Evolutionary conservation across 2,113 vertebrate genomes (phyloP).

Genomic region (Hippotragus niger): DNA sequence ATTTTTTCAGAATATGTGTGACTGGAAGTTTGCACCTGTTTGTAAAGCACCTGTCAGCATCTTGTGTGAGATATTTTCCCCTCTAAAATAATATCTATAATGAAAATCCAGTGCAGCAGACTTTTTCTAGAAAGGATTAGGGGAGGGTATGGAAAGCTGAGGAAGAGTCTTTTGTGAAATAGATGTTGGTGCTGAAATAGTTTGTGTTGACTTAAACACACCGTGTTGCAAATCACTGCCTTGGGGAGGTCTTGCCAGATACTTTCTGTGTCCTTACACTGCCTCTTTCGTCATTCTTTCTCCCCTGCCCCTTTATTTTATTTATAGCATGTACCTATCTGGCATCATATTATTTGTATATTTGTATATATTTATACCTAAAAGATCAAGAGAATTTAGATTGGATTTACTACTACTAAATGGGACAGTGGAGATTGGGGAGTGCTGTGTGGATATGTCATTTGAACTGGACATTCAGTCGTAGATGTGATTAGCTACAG

Average conservation of each 20-base stretch:
- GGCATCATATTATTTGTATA: not conserved
- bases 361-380: not conserved
- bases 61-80: not conserved
- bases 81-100: not conserved
- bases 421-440: not conserved
- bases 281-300: not conserved
- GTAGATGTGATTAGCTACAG: not conserved
- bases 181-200: not conserved
- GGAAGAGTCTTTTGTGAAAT: not conserved
- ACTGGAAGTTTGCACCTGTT: slow-evolving; percentile 33
- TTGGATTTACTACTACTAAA: not conserved
- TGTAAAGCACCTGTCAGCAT: not conserved
- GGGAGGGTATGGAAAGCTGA: not conserved
- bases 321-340: not conserved
- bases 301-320: not conserved
- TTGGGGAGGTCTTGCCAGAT: not conserved
- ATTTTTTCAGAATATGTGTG: not conserved
- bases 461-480: not conserved
- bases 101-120: not conserved
- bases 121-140: not conserved
- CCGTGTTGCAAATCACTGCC: not conserved
- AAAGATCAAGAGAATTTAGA: not conserved
- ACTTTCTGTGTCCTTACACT: not conserved
- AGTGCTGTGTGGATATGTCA: not conserved
- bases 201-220: not conserved